Evolutionary conservation across 2,888 invertebrate species (phyloP).

Genomic region (Acrobasis repandana): DNA sequence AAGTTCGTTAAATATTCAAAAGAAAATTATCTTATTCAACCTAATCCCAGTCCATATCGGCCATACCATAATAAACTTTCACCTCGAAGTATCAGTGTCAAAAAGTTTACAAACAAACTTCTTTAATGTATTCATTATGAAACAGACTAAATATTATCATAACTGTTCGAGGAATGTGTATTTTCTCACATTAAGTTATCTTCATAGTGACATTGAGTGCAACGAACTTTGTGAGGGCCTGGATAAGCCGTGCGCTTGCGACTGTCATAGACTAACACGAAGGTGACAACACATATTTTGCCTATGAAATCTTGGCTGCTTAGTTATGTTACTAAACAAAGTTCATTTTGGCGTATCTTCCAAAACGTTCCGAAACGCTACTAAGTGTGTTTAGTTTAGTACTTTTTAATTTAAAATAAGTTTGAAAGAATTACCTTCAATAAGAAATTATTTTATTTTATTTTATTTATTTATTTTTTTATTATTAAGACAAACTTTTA

Average conservation of each 20-base stretch:
- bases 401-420: too few relatives aligned
- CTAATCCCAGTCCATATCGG: background rate
- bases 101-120: conserved; percentile 26
- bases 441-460: too few relatives aligned
- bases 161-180: conserved; percentile 54
- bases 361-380: too few relatives aligned
- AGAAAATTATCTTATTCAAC: conserved; percentile 10
- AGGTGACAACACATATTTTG: background rate
- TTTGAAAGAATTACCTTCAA: too few relatives aligned
- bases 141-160: conserved; percentile 53
- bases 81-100: conserved; percentile 5
- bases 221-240: conserved; percentile 53
- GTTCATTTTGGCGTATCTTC: too few relatives aligned
- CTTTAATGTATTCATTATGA: conserved; percentile 39
- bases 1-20: conserved; percentile 10
- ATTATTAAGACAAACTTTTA: too few relatives aligned
- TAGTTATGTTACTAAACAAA: too few relatives aligned
- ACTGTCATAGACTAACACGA: conserved; percentile 38
- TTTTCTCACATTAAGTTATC: conserved; percentile 64
- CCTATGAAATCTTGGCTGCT: background rate
- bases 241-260: conserved; percentile 49
- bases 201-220: conserved; percentile 47
- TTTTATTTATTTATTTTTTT: too few relatives aligned
- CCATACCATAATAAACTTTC: conserved; percentile 11
- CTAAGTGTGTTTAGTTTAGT: too few relatives aligned